phyloP scores from a whole-genome alignment of 2,113 vertebrate genomes.

The Prionailurus viverrinus region DNA sequence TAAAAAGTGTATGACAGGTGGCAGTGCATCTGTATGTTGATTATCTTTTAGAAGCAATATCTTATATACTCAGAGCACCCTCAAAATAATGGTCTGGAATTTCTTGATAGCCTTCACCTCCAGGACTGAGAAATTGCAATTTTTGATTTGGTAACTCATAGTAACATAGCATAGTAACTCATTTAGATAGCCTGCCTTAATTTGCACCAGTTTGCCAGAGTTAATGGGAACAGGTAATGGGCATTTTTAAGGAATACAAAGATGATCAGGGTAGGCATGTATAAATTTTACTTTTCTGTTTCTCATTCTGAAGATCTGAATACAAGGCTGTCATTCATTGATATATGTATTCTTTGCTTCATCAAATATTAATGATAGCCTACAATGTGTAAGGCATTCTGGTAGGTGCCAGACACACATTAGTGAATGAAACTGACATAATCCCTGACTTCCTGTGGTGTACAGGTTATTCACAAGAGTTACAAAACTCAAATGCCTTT shows the following conservation, averaged over 20 bases:
- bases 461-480: neutral
- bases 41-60: constrained; percentile 53
- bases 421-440: neutral
- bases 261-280: neutral
- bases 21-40: constrained; percentile 61
- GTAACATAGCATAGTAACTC: neutral
- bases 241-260: constrained; percentile 19
- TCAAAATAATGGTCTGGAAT: neutral
- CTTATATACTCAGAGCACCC: neutral
- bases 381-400: neutral
- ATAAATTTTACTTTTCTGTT: neutral
- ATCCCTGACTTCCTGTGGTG: neutral
- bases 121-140: neutral
- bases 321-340: neutral
- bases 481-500: constrained; percentile 10
- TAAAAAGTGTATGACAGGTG: constrained; percentile 73
- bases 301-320: neutral
- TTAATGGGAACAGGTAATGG: neutral
- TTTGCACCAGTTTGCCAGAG: neutral
- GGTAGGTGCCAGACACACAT: neutral
- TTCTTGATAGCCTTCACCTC: neutral
- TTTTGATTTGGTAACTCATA: neutral
- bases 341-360: neutral
- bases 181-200: neutral
- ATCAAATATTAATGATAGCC: constrained; percentile 37